A percentile compares a stretch with the other conserved stretches of the same genome.
These are phyloP conservation scores for Camelus bactrianus DNA, from an alignment of 2,113 vertebrate species.

Conservation along the genomic window DNA sequence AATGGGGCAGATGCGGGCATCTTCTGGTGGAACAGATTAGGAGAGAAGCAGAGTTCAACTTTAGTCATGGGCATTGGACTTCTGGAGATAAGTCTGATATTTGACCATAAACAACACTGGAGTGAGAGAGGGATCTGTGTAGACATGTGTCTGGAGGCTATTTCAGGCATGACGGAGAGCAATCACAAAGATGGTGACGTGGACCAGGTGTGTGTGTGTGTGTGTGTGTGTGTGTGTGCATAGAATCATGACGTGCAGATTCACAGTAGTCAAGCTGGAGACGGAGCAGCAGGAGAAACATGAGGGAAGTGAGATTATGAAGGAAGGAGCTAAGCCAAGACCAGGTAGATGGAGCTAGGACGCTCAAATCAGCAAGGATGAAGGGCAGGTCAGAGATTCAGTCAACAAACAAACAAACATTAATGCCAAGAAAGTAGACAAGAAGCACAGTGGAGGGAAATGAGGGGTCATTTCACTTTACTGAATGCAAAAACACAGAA, in stretches of 20 bases:
- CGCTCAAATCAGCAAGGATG: rapidly evolving
- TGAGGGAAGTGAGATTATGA: neutral
- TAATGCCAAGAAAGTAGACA: neutral
- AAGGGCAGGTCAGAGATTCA: neutral
- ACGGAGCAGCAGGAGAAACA: rapidly evolving
- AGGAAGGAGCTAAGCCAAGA: neutral
- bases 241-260: neutral
- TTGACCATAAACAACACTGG: neutral
- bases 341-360: rapidly evolving
- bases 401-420: neutral
- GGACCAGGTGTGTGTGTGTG: neutral
- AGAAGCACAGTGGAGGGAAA: neutral
- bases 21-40: neutral
- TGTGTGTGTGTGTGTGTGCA: too few relatives aligned
- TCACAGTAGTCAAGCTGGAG: rapidly evolving
- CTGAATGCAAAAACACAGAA: too few relatives aligned
- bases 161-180: neutral
- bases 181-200: neutral
- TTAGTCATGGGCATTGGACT: neutral
- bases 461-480: neutral
- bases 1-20: rapidly evolving
- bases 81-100: neutral
- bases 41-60: neutral
- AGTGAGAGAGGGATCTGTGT: rapidly evolving
- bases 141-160: neutral